phyloP scores from a whole-genome alignment of 2,888 invertebrate genomes.

The Sphaerophoria rueppellii region DNA sequence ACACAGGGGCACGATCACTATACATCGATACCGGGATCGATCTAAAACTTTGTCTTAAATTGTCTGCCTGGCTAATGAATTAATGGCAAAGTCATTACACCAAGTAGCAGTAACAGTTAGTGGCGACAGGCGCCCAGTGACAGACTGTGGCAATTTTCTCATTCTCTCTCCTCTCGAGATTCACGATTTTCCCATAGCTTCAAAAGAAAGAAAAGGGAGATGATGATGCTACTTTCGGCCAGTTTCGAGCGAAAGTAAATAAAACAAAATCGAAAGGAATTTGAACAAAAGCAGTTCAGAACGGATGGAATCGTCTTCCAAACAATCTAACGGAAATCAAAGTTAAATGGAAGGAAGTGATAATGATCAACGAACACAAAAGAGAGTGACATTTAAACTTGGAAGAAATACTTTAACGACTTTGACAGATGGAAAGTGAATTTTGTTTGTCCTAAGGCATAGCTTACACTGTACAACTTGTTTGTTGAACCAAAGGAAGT shows the following conservation, averaged over 20 bases:
- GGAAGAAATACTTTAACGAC: background rate
- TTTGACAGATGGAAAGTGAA: background rate
- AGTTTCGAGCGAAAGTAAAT: conserved; percentile 42
- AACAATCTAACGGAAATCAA: conserved; percentile 9
- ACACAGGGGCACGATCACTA: conserved; percentile 80
- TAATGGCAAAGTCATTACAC: conserved; percentile 59
- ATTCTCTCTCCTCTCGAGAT: conserved; percentile 32
- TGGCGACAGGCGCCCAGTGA: conserved; percentile 37
- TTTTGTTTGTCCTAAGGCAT: background rate
- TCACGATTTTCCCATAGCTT: conserved; percentile 49
- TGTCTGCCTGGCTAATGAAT: conserved; percentile 50
- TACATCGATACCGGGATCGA: background rate
- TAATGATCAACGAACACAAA: background rate
- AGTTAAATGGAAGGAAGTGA: background rate
- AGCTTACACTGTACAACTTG: no score
- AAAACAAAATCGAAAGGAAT: conserved; percentile 64
- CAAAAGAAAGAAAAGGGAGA: background rate
- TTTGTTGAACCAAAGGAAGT: no score
- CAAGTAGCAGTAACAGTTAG: background rate
- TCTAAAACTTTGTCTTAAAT: conserved; percentile 9
- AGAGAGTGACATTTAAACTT: background rate
- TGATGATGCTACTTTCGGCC: conserved; percentile 19
- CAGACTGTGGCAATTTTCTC: conserved; percentile 13
- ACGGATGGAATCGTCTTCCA: conserved; percentile 7
- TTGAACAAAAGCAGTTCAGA: conserved; percentile 23